phyloP scores from a whole-genome alignment of 2,888 invertebrate species.

The Aspidiotus destructor region DNA sequence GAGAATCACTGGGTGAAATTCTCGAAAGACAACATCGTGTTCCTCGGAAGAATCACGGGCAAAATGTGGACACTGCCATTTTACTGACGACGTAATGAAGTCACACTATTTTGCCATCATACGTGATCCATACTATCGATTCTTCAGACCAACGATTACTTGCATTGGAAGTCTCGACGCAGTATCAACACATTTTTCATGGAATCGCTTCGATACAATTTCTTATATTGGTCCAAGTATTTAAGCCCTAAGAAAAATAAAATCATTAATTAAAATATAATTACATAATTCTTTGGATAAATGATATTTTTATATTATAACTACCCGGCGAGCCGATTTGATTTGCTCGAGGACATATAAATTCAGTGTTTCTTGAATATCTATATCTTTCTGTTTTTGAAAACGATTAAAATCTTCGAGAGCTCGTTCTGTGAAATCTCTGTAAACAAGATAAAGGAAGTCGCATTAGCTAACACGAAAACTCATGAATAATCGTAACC shows the following conservation, averaged over 20 bases:
- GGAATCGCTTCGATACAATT: slow-evolving; percentile 61
- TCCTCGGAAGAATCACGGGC: too few species aligned
- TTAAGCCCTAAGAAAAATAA: slow-evolving; percentile 52
- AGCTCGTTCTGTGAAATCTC: slow-evolving; percentile 59
- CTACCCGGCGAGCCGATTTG: slow-evolving; percentile 63
- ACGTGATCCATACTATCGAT: too few species aligned
- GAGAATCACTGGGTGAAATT: too few species aligned
- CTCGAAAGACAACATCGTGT: too few species aligned
- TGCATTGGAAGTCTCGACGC: too few species aligned
- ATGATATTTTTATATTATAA: background rate
- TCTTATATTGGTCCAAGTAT: slow-evolving; percentile 66
- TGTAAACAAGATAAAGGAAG: slow-evolving; percentile 39
- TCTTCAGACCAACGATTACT: too few species aligned
- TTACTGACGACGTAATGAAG: too few species aligned
- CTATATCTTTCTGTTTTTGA: slow-evolving; percentile 61
- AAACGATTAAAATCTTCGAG: slow-evolving; percentile 59
- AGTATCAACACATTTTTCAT: background rate
- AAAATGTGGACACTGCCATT: too few species aligned
- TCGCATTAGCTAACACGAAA: too few species aligned
- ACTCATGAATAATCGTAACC: too few species aligned
- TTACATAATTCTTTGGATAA: slow-evolving; percentile 8
- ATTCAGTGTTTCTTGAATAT: slow-evolving; percentile 60
- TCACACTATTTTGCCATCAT: too few species aligned
- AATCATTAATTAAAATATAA: slow-evolving; percentile 15
- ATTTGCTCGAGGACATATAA: slow-evolving; percentile 60